Evolutionary conservation across 2,797 vertebrate genomes (phyloP).

Genomic region (Toxotes lorentzi): DNA sequence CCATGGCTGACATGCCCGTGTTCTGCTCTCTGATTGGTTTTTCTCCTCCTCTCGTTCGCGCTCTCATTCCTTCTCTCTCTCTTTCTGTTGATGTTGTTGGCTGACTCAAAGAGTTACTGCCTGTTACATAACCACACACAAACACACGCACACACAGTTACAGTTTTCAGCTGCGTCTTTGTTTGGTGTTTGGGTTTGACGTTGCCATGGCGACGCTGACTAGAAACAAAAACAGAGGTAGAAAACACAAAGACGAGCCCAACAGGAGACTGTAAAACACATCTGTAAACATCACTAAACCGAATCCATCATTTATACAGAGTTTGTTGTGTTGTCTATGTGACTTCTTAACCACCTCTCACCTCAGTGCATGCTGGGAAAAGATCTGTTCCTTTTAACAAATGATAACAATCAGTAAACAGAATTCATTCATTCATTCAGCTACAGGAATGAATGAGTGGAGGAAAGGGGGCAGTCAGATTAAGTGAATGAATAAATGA

Average conservation of each 20-base stretch:
- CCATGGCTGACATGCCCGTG: neutral
- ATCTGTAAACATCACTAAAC: constrained; percentile 42
- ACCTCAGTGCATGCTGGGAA: neutral
- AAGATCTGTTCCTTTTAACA: neutral
- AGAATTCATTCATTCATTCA: neutral
- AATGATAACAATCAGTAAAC: neutral
- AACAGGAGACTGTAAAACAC: constrained; percentile 32
- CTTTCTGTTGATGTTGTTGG: constrained; percentile 46
- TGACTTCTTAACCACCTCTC: neutral
- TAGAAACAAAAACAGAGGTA: constrained; percentile 53
- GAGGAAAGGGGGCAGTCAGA: neutral
- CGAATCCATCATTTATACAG: neutral
- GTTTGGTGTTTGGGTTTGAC: constrained; percentile 63
- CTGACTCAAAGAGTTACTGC: constrained; percentile 38
- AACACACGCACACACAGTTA: constrained; percentile 37
- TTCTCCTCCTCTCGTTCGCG: constrained; percentile 1
- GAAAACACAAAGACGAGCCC: constrained; percentile 32
- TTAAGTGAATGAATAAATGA: constrained; percentile 1
- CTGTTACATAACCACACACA: constrained; percentile 52
- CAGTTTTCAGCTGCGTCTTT: constrained; percentile 61
- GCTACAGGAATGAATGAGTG: too few relatives aligned
- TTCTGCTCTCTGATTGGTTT: constrained; percentile 37
- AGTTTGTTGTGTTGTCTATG: neutral
- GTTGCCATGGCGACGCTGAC: constrained; percentile 55
- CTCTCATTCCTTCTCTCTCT: neutral